Percentiles rank a stretch among this genome's conserved stretches.
Conservation (phyloP, 2,797 vertebrate genomes). For the Aphelocoma californica region DNA sequence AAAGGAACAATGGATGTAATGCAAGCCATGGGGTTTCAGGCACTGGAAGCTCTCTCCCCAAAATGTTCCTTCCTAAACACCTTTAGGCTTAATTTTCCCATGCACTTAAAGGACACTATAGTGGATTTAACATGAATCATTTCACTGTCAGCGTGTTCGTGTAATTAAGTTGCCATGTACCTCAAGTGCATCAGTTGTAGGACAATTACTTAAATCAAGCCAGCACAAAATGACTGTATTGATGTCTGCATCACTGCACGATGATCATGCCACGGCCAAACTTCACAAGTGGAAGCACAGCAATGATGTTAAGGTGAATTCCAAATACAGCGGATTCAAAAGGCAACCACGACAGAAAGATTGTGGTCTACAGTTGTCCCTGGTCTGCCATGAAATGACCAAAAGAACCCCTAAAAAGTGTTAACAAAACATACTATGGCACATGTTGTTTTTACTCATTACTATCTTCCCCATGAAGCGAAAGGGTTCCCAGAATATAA, state of each 20-base stretch:
- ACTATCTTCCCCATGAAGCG: neutral
- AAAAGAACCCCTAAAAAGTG: neutral
- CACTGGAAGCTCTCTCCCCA: neutral
- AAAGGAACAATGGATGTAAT: neutral
- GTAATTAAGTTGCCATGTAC: constrained; percentile 1
- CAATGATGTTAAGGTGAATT: neutral
- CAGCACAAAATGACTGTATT: neutral
- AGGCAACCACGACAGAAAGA: neutral
- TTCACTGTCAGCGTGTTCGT: neutral
- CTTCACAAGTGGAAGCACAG: neutral
- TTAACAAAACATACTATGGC: neutral
- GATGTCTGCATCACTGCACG: neutral
- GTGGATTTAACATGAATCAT: neutral
- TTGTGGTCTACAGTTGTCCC: neutral
- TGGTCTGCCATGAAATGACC: neutral
- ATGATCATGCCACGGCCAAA: neutral
- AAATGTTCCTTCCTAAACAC: neutral
- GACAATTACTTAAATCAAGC: neutral
- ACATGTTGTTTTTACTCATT: neutral
- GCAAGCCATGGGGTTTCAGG: neutral
- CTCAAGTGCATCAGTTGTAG: neutral
- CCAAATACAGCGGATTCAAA: neutral
- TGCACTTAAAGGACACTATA: neutral
- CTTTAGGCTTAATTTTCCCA: neutral
- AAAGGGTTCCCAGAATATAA: neutral